Base-by-base conservation (phyloP, 2,113 vertebrate species). In the Athene noctua region DNA sequence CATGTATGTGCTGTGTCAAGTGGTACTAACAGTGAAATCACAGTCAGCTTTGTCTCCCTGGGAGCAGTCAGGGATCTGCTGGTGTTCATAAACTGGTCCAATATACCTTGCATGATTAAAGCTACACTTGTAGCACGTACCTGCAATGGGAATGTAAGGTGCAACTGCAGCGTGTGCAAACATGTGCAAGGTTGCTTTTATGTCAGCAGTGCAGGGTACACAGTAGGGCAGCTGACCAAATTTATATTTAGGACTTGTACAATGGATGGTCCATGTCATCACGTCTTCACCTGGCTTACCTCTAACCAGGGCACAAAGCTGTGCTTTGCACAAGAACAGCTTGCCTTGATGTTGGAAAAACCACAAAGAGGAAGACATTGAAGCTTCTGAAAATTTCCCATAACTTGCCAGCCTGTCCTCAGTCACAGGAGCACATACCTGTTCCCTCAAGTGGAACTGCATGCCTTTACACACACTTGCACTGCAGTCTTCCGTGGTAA, bases 111-210 rank as follows among this genome's bases (percentile, higher is more conserved):
- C 29, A 51, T 0, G 2, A 46, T 54, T 49, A 38, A 55, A 22
- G 34, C 30, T n/a, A 17, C 29, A 6, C 34, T 61, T 34, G 12
- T 9, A 40, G 25, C 2, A 1, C 2, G 0, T 20, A 42, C 47
- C 66, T 86, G 63, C 63, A 57, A 1, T 14, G 51, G 29, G 74
- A 66, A 2, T 36, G 36, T 46, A 65, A 77, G 67, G 44, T 51
- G 27, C 17, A 40, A 23, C 6, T 78, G 74, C 42, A 78, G 70
- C 51, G 17, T 2, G 15, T 38, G 52, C n/a, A 71, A 84, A 70
- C 67, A 32, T 5, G 49, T 5, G 30, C 0, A 6, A 49, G 51
- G 30, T 59, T 30, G 13, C 18, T 85, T 34, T 36, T 44, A 15
- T 30, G 34, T 36, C 65, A 90, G 78, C 30, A 87, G 73, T 20